A percentile compares a stretch with the other conserved stretches of the same genome.
phyloP scores from a whole-genome alignment of 2,113 vertebrate species.

The Syngnathus scovelli region DNA sequence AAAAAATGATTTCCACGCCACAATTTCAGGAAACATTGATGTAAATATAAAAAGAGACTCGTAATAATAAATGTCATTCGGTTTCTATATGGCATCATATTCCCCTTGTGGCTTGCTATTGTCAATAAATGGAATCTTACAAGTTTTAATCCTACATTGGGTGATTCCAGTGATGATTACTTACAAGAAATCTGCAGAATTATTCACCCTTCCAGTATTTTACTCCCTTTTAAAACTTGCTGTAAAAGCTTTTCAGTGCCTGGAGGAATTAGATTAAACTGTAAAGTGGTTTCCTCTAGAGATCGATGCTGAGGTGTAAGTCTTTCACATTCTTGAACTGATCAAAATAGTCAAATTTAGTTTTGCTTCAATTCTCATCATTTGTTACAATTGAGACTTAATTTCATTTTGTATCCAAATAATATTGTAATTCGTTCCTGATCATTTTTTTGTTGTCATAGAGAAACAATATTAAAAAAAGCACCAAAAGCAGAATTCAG shows the following conservation, averaged over 20 bases:
- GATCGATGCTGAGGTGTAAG: constrained; percentile 60
- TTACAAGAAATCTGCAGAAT: neutral
- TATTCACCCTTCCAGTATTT: constrained; percentile 12
- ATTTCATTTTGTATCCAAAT: no score
- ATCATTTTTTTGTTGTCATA: neutral
- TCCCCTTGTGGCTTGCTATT: constrained; percentile 28
- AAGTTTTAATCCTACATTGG: neutral
- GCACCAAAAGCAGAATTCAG: neutral
- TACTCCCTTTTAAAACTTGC: constrained; percentile 18
- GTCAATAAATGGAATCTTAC: constrained; percentile 42
- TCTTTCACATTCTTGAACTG: neutral
- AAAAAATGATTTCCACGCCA: neutral
- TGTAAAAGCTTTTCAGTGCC: constrained; percentile 63
- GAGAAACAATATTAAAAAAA: neutral
- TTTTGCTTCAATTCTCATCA: neutral
- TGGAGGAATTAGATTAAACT: constrained; percentile 65
- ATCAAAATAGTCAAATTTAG: no score
- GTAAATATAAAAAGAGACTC: constrained; percentile 19
- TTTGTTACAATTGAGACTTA: neutral
- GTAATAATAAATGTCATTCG: constrained; percentile 2
- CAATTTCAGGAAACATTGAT: constrained; percentile 1
- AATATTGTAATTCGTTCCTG: no score
- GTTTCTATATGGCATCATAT: constrained; percentile 17
- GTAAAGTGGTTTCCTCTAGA: constrained; percentile 56
- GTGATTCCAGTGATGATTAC: neutral